Base-by-base conservation (phyloP, 2,888 invertebrate genomes). In the Dynastes maya region DNA sequence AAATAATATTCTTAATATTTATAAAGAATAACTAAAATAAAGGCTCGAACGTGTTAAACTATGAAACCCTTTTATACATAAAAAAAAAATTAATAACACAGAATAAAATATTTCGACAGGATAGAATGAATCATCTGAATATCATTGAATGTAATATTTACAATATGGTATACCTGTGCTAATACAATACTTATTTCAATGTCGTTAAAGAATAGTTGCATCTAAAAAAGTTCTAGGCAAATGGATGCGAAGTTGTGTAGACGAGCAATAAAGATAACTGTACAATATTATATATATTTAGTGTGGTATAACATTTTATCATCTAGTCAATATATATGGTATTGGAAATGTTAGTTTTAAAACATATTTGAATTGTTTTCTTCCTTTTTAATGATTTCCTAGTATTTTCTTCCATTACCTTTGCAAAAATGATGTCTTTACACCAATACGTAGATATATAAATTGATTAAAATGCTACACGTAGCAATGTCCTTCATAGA, bases 1-100 rank as follows among this genome's bases (percentile, higher is more conserved):
- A 22, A 61, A 61, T 61, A 61, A 61, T 16, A 61, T 27, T 27
- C 3, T 8, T 27, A 9, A 61, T 55, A n/a, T 5, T 22, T 6
- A 29, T 27, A 61, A 61, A 27, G 3, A 27, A 9, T 27, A 22
- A 61, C 45, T 11, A 45, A 45, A 45, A 45, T 45, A 45, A 45
- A 45, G 11, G 45, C 9, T 22, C 27, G 6, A 61, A 61, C 8
- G 13, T 22, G 9, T 27, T 61, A 61, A 61, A 29, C 29, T 4
- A 61, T 29, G 22, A 61, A 61, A 61, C 61, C 27, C 27, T 55
- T 61, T 61, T 61, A 8, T n/a, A 53, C 53, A 27, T 61, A 61
- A n/a, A 29, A 61, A 58, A 61, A n/a, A 2, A 61, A 58, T 16
- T 16, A 22, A 22, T 58, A 58, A 8, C 8, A 1, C 11, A 61